Conservation (phyloP, 2,113 vertebrate genomes). For the Alligator mississippiensis region DNA sequence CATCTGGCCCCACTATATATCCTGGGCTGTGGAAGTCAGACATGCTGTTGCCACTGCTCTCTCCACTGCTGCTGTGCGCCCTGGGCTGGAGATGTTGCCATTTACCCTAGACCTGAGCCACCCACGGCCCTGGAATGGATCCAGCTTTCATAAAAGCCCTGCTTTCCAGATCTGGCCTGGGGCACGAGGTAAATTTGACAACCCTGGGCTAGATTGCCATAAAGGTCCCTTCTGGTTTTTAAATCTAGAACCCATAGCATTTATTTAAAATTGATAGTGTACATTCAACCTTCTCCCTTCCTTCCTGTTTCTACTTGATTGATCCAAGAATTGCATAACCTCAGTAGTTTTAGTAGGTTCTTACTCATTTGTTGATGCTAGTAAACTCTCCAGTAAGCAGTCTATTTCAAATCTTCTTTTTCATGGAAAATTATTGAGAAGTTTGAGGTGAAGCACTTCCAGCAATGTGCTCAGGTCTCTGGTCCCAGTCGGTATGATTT, state of each 20-base stretch:
- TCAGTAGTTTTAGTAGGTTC: not conserved
- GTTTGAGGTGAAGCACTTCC: not conserved
- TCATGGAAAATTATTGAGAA: not conserved
- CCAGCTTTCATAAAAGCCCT: too few relatives aligned
- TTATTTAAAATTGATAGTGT: not conserved
- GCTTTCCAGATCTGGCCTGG: not conserved
- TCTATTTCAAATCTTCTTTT: not conserved
- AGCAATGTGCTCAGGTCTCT: not conserved
- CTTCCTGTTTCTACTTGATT: not conserved
- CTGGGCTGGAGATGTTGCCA: too few relatives aligned
- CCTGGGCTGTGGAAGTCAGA: too few relatives aligned
- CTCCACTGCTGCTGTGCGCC: too few relatives aligned
- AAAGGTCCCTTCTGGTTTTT: not conserved
- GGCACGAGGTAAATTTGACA: too few relatives aligned
- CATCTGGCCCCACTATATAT: too few relatives aligned
- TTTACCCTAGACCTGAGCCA: too few relatives aligned
- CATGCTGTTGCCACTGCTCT: too few relatives aligned
- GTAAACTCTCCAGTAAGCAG: not conserved
- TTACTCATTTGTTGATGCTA: not conserved
- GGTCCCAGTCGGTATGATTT: not conserved
- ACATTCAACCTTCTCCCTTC: accelerated
- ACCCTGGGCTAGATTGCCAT: not conserved
- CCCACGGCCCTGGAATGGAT: too few relatives aligned
- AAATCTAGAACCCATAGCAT: not conserved
- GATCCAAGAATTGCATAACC: not conserved